Percentiles rank a stretch among this genome's conserved stretches.
Conservation (phyloP, 2,113 vertebrate species). For the Pungitius pungitius region DNA sequence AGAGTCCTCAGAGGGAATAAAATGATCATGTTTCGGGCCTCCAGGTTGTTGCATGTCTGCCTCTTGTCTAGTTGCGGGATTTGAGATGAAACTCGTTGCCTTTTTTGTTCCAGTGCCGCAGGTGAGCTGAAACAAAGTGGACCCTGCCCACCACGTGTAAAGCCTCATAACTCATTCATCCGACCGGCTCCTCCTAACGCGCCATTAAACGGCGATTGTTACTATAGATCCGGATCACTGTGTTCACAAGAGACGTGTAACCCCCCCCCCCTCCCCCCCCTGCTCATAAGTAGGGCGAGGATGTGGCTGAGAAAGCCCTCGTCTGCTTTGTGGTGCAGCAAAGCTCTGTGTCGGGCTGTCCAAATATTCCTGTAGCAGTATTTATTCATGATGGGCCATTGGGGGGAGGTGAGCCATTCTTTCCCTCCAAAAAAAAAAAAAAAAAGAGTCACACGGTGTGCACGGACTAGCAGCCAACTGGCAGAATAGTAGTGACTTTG, state of each 20-base stretch:
- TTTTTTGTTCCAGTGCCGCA: conserved; percentile 18
- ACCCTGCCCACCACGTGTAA: not conserved
- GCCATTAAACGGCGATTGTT: conserved; percentile 1
- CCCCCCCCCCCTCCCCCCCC: conserved; percentile 4
- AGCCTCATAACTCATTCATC: conserved; percentile 16
- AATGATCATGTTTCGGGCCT: conserved; percentile 30
- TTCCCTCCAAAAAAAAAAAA: conserved; percentile 59
- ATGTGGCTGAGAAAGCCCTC: conserved; percentile 66
- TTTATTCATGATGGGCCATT: conserved; percentile 75
- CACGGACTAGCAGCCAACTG: conserved; percentile 65
- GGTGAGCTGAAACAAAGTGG: not conserved
- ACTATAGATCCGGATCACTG: not conserved
- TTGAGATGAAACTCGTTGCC: conserved; percentile 12
- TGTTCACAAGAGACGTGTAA: conserved; percentile 61
- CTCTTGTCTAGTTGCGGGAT: conserved; percentile 10
- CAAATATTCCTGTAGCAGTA: conserved; percentile 77
- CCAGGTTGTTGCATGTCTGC: conserved; percentile 23
- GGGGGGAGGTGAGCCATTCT: conserved; percentile 63
- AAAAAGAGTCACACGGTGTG: conserved; percentile 57
- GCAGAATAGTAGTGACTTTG: conserved; percentile 57
- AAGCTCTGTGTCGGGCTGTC: conserved; percentile 65
- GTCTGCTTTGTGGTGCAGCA: conserved; percentile 59
- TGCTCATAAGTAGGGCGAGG: conserved; percentile 67
- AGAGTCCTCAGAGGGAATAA: conserved; percentile 16
- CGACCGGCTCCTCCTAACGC: conserved; percentile 3